Evolutionary conservation across 2,888 invertebrate genomes (phyloP).

Genomic region (Epinotia bilunana): DNA sequence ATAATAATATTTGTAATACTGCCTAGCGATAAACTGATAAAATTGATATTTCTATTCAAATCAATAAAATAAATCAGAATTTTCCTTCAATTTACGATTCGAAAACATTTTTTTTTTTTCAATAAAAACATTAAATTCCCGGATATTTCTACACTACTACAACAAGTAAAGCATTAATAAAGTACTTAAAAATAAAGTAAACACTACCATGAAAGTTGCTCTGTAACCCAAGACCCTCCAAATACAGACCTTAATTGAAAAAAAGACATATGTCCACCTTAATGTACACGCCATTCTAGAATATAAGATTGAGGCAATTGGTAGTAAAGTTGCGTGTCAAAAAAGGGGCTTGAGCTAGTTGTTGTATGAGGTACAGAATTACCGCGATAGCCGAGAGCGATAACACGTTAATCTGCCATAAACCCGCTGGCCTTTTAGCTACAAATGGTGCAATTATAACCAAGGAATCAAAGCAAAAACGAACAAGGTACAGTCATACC

Average conservation of each 20-base stretch:
- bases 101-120: too few relatives aligned
- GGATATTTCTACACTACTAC: not conserved
- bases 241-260: not conserved
- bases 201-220: slow-evolving; percentile 18
- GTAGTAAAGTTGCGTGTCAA: not conserved
- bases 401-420: slow-evolving; percentile 29
- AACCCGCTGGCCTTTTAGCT: slow-evolving; percentile 34
- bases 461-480: slow-evolving; percentile 31
- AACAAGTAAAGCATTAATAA: slow-evolving; percentile 20
- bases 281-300: not conserved
- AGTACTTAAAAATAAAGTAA: slow-evolving; percentile 29
- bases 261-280: not conserved
- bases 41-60: too few relatives aligned
- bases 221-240: slow-evolving; percentile 14
- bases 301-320: not conserved
- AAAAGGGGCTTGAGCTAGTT: not conserved
- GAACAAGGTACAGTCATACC: not conserved
- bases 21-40: too few relatives aligned
- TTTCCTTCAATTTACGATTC: too few relatives aligned
- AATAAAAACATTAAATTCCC: not conserved
- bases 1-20: too few relatives aligned
- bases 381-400: slow-evolving; percentile 27
- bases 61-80: too few relatives aligned
- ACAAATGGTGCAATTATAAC: slow-evolving; percentile 35
- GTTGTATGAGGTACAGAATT: slow-evolving; percentile 11